Evolutionary conservation across 2,113 vertebrate genomes (phyloP), one percentile per base, ranked within the genome.

Genomic region (Eclectus roratus): DNA sequence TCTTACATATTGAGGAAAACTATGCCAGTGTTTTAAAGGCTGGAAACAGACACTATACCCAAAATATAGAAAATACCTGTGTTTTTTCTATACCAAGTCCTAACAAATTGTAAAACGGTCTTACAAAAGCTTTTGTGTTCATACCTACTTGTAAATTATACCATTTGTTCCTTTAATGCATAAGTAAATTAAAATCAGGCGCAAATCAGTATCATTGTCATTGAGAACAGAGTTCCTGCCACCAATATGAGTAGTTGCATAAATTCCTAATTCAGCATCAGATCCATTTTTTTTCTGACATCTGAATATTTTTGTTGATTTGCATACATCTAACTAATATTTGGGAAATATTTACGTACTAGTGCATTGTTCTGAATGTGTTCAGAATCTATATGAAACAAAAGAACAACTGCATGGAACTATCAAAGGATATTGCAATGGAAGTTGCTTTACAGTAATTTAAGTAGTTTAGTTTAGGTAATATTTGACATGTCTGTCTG

Each of bases 241-340:
- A 71, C 16, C 10, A 27, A 17, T 19, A 41, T 61, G 17, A 50
- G 52, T 80, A 73, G 31, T 13, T 73, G 18, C 44, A 35, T 15
- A 81, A 19, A 16, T 70, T 85, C 20, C 33, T 72, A 80, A 74
- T 79, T 64, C 49, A 82, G 15, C 29, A 64, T 83, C 39, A 94
- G 53, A 89, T 93, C 20, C 2, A 21, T 63, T 88, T 21, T 91
- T 60, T 88, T 94, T 63, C 49, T 89, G 78, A 68, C 87, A 80
- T 10, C 64, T 95, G 65, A 82, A 76, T 68, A 29, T 87, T 96
- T 96, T 71, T 72, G n/a, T 92, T 58, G 35, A 70, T 94, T 96
- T 96, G 25, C 6, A 37, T 89, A 95, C 89, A 47, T 53, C 46
- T 88, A 41, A 13, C 49, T 72, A 91, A 69, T 89, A 55, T 55